Base-by-base conservation (phyloP, 1,140 invertebrate species). In the Venustaconcha ellipsiformis region DNA sequence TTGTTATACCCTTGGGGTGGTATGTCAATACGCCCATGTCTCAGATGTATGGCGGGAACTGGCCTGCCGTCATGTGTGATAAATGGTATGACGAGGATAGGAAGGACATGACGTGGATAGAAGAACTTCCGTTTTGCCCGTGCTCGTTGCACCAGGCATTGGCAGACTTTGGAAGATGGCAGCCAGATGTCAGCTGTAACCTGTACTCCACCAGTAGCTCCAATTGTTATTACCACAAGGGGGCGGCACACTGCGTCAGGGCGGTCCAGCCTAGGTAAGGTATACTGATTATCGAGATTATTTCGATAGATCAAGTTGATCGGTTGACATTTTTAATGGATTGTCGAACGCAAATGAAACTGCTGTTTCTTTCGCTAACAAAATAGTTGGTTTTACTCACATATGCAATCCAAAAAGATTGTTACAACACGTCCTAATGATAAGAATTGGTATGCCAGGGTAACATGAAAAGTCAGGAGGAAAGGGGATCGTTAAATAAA, bases 71-170 rank as follows among this genome's bases (percentile, higher is more conserved):
- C 15, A 80, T 80, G 67, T 88, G 87, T 76, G 20, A 63, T 14
- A 66, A 74, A 0, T 87, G 84, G 84, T 78, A 82, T 60, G 67
- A 83, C 6, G 59, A 73, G 18, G 85, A 86, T 70, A 66, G 67
- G 37, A 62, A 79, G 37, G 60, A 81, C 58, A 83, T 70, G 72
- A 64, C 18, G 1, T 89, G 88, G 88, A 66, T 85, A 14, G 48
- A 81, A 2, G 67, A 78, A 5, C 85, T 90, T 17, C 93, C 94
- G 14, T 92, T 96, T 18, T 99, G 97, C 86, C 98, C 98, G 0
- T 99, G 98, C 86, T 96, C 93, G 0, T 82, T 99, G 72, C 92
- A 95, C 77, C 97, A 99, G 83, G 97, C 97, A 0, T 87, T 97
- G 1, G 91, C 94, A 57, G 97, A 99, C 85, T 96, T 96, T 88